Evolutionary conservation across 1,140 invertebrate genomes (phyloP).

Genomic region (Megalopta genalis): DNA sequence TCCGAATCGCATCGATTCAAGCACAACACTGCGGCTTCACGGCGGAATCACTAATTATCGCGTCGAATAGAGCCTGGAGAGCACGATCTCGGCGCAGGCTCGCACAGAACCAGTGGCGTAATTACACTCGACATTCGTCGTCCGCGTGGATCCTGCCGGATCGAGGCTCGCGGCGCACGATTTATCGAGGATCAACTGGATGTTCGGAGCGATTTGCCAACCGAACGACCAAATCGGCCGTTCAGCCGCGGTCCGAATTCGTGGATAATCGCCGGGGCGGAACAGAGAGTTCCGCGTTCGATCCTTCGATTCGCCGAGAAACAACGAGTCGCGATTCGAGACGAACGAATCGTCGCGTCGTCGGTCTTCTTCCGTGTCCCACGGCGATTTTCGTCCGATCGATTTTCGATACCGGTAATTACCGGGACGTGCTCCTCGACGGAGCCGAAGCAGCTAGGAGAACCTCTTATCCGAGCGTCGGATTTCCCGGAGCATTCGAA

Average conservation of each 20-base stretch:
- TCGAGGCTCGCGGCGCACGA: background rate
- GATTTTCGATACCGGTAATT: too few relatives aligned
- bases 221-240: background rate
- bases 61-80: slow-evolving; percentile 14
- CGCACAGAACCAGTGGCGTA: background rate
- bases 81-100: background rate
- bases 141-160: background rate
- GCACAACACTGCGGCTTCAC: background rate
- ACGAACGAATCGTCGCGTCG: background rate
- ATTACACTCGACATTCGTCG: slow-evolving; percentile 31
- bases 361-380: too few relatives aligned
- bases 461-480: background rate
- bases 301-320: background rate
- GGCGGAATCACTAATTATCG: slow-evolving; percentile 24
- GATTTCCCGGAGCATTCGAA: background rate
- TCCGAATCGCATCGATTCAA: slow-evolving; percentile 45
- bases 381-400: too few relatives aligned
- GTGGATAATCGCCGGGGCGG: too few relatives aligned
- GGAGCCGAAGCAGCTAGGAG: background rate
- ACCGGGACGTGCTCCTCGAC: background rate
- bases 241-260: background rate
- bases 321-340: background rate
- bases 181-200: slow-evolving; percentile 18
- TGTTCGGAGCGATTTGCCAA: background rate
- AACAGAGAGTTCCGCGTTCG: background rate